Percentiles rank a stretch among this genome's conserved stretches.
phyloP scores from a whole-genome alignment of 2,113 vertebrate species.

The Macrotus californicus region DNA sequence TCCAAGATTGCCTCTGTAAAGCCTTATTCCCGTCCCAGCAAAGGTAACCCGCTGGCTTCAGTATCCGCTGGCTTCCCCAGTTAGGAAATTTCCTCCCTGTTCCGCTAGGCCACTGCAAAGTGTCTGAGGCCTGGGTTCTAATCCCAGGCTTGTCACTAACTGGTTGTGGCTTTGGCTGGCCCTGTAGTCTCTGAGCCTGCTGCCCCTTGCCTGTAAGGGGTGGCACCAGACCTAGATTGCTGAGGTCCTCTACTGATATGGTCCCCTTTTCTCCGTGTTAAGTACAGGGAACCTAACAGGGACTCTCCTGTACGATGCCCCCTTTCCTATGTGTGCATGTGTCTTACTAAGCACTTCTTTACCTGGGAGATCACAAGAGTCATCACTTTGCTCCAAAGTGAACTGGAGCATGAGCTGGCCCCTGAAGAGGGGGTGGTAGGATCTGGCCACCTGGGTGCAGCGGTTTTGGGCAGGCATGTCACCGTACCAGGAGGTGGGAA shows the following conservation, averaged over 20 bases:
- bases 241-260: neutral
- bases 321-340: neutral
- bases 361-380: neutral
- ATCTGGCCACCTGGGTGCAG: neutral
- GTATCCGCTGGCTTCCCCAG: neutral
- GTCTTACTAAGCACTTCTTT: neutral
- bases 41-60: constrained; percentile 77
- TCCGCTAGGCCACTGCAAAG: neutral
- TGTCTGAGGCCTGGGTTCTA: neutral
- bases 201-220: neutral
- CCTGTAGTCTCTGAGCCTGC: neutral
- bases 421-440: neutral
- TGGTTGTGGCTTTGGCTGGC: neutral
- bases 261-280: neutral
- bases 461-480: neutral
- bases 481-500: accelerated
- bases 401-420: neutral
- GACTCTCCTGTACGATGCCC: neutral
- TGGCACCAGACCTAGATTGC: neutral
- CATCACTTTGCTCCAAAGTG: neutral
- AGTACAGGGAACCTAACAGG: neutral
- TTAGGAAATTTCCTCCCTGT: neutral
- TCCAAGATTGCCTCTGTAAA: constrained; percentile 80
- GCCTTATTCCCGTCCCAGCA: constrained; percentile 75
- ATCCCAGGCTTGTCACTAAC: neutral